These are phyloP conservation scores for Syrmaticus mikado DNA, from an alignment of 2,113 vertebrate species.

Conservation along the genomic window DNA sequence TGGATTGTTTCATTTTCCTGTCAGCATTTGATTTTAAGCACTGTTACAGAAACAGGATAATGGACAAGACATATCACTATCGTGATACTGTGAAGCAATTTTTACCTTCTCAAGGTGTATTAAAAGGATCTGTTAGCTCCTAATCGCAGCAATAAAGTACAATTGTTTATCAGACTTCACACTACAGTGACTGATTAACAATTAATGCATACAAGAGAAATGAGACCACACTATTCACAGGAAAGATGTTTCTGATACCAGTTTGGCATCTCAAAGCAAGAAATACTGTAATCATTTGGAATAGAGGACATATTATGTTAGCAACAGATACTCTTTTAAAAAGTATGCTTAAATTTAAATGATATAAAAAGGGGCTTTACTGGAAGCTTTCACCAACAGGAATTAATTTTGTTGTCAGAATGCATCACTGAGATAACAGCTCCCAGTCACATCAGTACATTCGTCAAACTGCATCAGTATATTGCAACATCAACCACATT, in stretches of 20 bases:
- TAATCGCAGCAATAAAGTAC: constrained; percentile 15
- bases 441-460: neutral
- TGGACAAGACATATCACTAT: neutral
- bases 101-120: neutral
- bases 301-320: neutral
- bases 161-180: constrained; percentile 42
- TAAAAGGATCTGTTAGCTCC: constrained; percentile 10
- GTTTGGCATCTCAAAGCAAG: neutral
- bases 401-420: neutral
- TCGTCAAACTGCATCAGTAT: neutral
- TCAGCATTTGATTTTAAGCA: constrained; percentile 11
- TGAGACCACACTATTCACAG: neutral
- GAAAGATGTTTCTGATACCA: neutral
- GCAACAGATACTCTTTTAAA: neutral
- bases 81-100: neutral
- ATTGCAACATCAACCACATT: neutral
- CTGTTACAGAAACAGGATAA: constrained; percentile 2
- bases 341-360: neutral
- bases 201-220: constrained; percentile 47
- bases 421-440: neutral
- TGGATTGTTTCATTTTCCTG: neutral
- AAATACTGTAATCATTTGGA: neutral
- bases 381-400: neutral
- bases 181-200: constrained; percentile 39
- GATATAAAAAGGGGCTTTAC: neutral